Evolutionary conservation across 1,140 invertebrate genomes (phyloP), one percentile per base, ranked within the genome.

Genomic region (Onthophagus taurus): DNA sequence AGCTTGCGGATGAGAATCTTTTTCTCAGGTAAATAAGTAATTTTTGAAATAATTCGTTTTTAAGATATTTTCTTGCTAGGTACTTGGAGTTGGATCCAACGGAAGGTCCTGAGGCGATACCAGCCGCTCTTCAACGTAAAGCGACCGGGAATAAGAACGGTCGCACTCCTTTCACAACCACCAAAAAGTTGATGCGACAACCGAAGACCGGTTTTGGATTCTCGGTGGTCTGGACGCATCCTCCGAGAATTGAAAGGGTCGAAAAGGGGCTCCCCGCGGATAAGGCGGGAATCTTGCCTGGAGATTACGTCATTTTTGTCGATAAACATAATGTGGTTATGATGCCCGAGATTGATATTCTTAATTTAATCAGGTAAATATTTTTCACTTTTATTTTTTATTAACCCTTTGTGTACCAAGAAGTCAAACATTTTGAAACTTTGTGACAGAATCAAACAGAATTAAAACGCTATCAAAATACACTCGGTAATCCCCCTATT

Each of bases 191-290:
- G 34, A 66, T 71, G 5, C 63, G 76, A 20, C 71, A 71, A 5
- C 61, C 72, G 2, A 72, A 75, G 35, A 71, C 72, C 17, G 75
- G 84, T 4, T 89, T 84, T 58, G 85, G 85, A 1, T 93, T 94
- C 67, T 89, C 87, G 3, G 80, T 94, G n/a, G 82, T 89, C 1
- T 92, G 89, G 83, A 89, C 85, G 2, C 80, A 88, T 57, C 90
- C 90, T 12, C 88, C 80, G n/a, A 74, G 85, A 8, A 81, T 94
- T 14, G 89, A 92, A 57, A 68, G 88, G 42, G 85, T 93, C 1
- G 88, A 91, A 52, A 72, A 79, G 0, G 81, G 82, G 5, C 72
- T 83, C n/a, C 79, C 85, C 0, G 87, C 86, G 3, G 86, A 89
- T 37, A 70, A 77, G 2, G 81, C 84, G 2, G 86, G 86, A 1